Evolutionary conservation across 2,888 invertebrate species (phyloP).

Genomic region (Acronicta alni): DNA sequence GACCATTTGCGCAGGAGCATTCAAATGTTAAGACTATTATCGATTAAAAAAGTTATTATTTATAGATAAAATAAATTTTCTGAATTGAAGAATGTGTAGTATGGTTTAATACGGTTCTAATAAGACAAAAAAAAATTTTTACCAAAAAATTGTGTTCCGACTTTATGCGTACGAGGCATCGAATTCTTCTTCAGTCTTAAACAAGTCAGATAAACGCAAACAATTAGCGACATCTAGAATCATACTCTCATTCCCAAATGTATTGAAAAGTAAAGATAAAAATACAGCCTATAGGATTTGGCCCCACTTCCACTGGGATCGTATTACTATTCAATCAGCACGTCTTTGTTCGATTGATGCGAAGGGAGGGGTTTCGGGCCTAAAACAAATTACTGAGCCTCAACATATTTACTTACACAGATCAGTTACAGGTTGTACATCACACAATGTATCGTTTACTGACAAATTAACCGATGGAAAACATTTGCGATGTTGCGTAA

Average conservation of each 20-base stretch:
- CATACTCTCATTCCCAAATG: slow-evolving; percentile 10
- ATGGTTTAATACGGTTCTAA: too few species aligned
- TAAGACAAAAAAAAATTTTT: too few species aligned
- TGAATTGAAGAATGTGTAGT: too few species aligned
- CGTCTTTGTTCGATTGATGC: slow-evolving; percentile 72
- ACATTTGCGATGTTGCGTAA: slow-evolving; percentile 64
- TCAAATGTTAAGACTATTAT: too few species aligned
- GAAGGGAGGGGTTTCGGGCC: slow-evolving; percentile 62
- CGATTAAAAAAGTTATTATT: too few species aligned
- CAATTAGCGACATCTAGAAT: slow-evolving; percentile 8
- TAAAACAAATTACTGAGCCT: slow-evolving; percentile 70
- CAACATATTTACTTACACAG: slow-evolving; percentile 74
- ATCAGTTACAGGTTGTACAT: slow-evolving; percentile 67
- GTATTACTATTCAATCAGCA: slow-evolving; percentile 81
- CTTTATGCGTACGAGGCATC: too few species aligned
- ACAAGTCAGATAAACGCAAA: background rate
- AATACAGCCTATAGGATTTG: slow-evolving; percentile 52
- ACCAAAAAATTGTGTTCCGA: too few species aligned
- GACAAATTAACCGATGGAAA: slow-evolving; percentile 72
- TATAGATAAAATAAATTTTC: too few species aligned
- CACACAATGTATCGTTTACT: slow-evolving; percentile 73
- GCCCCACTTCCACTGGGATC: slow-evolving; percentile 68
- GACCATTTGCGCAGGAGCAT: too few species aligned
- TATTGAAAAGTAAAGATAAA: slow-evolving; percentile 32
- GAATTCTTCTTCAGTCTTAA: too few species aligned